phyloP scores from a whole-genome alignment of 1,140 invertebrate species.

The Cepaea nemoralis region DNA sequence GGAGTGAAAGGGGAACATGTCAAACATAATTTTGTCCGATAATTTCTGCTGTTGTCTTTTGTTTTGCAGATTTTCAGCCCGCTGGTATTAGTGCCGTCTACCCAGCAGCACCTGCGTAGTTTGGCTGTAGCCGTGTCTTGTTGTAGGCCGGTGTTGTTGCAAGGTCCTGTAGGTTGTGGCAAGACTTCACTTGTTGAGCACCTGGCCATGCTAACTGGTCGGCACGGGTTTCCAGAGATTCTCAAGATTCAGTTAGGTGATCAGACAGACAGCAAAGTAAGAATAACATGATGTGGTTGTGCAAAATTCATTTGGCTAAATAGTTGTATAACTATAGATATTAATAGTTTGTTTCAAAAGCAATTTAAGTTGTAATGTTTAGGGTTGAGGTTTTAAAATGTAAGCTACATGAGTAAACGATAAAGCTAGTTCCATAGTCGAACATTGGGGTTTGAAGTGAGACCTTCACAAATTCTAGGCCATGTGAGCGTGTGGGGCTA shows the following conservation, averaged over 20 bases:
- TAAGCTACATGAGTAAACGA: too few relatives aligned
- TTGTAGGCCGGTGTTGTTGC: conserved; percentile 81
- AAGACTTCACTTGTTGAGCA: conserved; percentile 94
- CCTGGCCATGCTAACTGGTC: conserved; percentile 84
- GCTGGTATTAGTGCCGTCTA: conserved; percentile 67
- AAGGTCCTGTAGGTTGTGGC: conserved; percentile 93
- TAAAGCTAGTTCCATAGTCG: too few relatives aligned
- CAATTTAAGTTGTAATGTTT: too few relatives aligned
- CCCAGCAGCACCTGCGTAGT: conserved; percentile 59
- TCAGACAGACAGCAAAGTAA: conserved; percentile 93
- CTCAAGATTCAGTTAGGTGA: conserved; percentile 94
- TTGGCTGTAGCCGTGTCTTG: conserved; percentile 68
- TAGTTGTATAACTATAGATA: too few relatives aligned
- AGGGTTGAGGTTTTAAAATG: too few relatives aligned
- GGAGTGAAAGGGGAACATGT: too few relatives aligned
- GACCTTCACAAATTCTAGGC: too few relatives aligned
- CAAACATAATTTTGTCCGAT: neutral
- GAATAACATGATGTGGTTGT: too few relatives aligned
- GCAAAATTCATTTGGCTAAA: too few relatives aligned
- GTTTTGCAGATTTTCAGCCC: conserved; percentile 24
- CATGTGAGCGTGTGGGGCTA: too few relatives aligned
- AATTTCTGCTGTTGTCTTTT: neutral
- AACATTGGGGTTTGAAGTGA: too few relatives aligned
- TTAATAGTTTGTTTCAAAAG: too few relatives aligned
- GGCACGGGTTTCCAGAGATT: conserved; percentile 71